These are phyloP conservation scores for Rotaria socialis DNA, from an alignment of 2,888 invertebrate genomes.

Conservation along the genomic window DNA sequence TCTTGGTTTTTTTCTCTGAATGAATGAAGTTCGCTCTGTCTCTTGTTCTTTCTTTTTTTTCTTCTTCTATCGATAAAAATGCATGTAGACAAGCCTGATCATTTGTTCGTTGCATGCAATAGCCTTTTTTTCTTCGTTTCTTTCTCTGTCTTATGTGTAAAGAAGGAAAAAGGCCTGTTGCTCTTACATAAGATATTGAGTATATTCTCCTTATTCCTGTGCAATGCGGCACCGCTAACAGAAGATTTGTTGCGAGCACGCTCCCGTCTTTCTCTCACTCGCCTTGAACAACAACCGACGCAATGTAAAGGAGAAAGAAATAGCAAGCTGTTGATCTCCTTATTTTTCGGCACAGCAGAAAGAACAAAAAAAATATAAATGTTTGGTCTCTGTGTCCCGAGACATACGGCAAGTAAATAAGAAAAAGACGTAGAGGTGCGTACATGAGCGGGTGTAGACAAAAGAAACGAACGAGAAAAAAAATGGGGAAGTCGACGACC, in stretches of 20 bases:
- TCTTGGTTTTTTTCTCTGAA: slow-evolving; percentile 4
- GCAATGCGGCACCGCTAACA: slow-evolving; percentile 21
- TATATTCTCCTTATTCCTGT: slow-evolving; percentile 5
- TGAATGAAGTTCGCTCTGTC: slow-evolving; percentile 5
- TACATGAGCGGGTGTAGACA: background rate
- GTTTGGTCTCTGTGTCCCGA: background rate
- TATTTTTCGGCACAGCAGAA: background rate
- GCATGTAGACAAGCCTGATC: background rate
- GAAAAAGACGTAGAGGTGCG: background rate
- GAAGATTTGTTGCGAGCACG: background rate
- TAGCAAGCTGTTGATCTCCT: slow-evolving; percentile 35
- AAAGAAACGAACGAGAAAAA: background rate
- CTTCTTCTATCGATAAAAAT: slow-evolving; percentile 34
- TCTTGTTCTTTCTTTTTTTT: background rate
- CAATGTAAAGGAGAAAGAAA: background rate
- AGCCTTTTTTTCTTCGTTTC: slow-evolving; percentile 26
- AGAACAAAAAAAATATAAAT: background rate
- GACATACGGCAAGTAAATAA: slow-evolving; percentile 33
- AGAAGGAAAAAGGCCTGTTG: background rate
- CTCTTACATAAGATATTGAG: background rate
- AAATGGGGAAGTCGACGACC: background rate
- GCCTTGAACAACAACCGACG: slow-evolving; percentile 30
- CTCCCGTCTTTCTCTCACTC: background rate
- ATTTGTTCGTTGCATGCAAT: background rate
- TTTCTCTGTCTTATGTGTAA: slow-evolving; percentile 22